Conservation (phyloP, 1,140 invertebrate genomes). For the Brachionus asplanchnoidis region DNA sequence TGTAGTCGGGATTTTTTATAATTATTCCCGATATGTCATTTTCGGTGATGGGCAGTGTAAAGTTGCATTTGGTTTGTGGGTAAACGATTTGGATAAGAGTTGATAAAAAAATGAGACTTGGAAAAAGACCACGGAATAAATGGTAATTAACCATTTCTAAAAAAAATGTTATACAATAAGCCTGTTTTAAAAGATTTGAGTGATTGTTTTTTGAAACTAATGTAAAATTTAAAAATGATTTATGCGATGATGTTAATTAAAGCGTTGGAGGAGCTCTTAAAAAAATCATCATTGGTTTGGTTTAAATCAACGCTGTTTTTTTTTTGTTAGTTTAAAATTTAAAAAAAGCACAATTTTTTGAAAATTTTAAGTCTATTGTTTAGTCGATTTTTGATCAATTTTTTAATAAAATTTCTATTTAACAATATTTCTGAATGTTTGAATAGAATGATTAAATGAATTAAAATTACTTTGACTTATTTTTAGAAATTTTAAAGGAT, state of each 20-base stretch:
- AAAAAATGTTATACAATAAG: neutral
- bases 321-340: neutral
- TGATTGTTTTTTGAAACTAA: neutral
- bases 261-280: neutral
- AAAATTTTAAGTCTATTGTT: neutral
- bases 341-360: neutral
- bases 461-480: no score
- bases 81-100: neutral
- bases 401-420: neutral
- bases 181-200: neutral
- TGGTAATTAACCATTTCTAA: constrained; percentile 10
- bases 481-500: no score
- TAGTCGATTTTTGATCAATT: neutral
- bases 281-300: neutral
- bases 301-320: neutral
- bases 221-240: neutral
- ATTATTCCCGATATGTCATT: constrained; percentile 7
- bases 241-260: neutral
- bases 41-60: neutral
- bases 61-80: constrained; percentile 16
- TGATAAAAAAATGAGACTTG: neutral
- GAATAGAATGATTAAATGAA: no score
- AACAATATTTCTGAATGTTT: no score
- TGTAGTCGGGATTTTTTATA: neutral
- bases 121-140: neutral